Evolutionary conservation across 1,140 invertebrate species (phyloP), one percentile per base, ranked within the genome.

Genomic region (Bombus superbus): DNA sequence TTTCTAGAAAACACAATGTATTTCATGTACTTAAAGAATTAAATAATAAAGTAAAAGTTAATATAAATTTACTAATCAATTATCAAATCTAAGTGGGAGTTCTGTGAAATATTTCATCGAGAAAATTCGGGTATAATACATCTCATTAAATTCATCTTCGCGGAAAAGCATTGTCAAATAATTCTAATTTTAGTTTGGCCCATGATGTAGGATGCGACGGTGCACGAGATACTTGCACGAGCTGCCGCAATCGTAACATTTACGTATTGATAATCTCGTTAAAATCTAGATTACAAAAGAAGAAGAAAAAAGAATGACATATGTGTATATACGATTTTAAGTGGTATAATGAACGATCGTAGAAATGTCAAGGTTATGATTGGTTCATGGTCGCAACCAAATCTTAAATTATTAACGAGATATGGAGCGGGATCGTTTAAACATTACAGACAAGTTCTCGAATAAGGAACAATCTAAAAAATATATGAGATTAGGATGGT

Each of bases 281-380:
- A 53, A 8, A 8, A 32, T 47, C 8, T 64, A 68, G 72, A 69
- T 47, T 15, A 32, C 1, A n/a, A 28, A 53, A 59, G 42, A 38
- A 25, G 8, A 28, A 32, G 28, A 80, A 25, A 40, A 11, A 62
- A 62, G 10, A n/a, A 13, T 62, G 28, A 62, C 59, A 62, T 59
- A 59, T 62, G 28, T 28, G 15, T 40, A 22, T 13, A 35, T 18
- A 18, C 10, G 13, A 44, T 71, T n/a, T 11, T 28, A 10, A n/a
- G 5, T 22, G 42, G 3, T 10, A 59, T 40, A 75, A 53, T 15
- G 28, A 71, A 83, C 11, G 18, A 74, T 62, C 28, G 28, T 32
- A 68, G 64, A 89, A 87, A 90, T 85, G 89, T 91, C 89, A 91
- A 89, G 90, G 83, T 88, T 82, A 74, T 66, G 6, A 89, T 77